Base-by-base conservation (phyloP, 2,113 vertebrate species). In the Todiramphus saurophagus region DNA sequence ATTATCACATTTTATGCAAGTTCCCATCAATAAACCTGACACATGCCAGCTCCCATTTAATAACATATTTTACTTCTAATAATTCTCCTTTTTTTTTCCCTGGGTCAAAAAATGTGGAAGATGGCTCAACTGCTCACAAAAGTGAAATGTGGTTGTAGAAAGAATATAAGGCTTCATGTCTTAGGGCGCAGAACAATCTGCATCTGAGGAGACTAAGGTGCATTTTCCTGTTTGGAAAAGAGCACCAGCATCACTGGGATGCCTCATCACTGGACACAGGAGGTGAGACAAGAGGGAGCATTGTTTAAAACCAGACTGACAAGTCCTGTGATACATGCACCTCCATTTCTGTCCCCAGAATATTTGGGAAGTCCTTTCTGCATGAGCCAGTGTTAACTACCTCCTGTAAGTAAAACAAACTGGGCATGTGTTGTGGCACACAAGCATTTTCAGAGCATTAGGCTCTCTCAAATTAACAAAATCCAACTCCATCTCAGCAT, bases 41-140 rank as follows among this genome's bases (percentile, higher is more conserved):
- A 96, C 73, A 94, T 96, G 95, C 83, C 94, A 97, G 92, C 83
- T 94, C 81, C 73, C 92, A 94, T 96, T 95, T 97, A 97, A 95
- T 94, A 96, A 94, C 80, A 82, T 96, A 87, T 94, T 96, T 96
- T 95, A 92, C 86, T 96, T 96, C 66, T 84, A 92, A 96, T 92
- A 96, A 89, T 89, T 89, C 58, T 87, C 10, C 28, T 25, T 87
- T 91, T 82, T 82, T 84, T 48, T 67, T 76, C 28, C 39, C 58
- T 87, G 12, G 66, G 94, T 94, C 81, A 87, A 67, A 94, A 96
- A 94, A 75, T 7, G 21, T 82, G 23, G 9, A 94, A 94, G 59
- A 83, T 55, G 55, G 68, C 53, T 96, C 69, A 88, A 41, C 64
- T 75, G 43, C 56, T 93, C 64, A 59, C 75, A 77, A 48, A 90